Conservation (phyloP, 2,888 invertebrate species). For the Thumatha senex region DNA sequence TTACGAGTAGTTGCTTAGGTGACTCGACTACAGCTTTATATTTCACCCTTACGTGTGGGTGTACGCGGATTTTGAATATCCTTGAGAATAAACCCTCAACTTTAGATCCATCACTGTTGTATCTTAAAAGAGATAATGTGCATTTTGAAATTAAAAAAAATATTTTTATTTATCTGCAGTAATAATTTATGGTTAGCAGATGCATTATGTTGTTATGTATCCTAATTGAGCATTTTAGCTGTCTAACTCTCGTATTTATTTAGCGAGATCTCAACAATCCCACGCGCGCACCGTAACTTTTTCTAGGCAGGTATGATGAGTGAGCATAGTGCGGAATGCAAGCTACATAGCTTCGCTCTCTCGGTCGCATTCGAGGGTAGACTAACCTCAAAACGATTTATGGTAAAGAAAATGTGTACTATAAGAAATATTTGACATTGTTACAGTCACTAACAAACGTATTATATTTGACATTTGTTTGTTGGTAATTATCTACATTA, state of each 20-base stretch:
- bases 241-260: constrained; percentile 53
- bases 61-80: constrained; percentile 8
- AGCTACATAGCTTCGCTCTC: constrained; percentile 43
- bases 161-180: too few species aligned
- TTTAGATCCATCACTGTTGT: not conserved
- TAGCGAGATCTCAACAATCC: constrained; percentile 59
- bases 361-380: constrained; percentile 40
- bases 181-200: not conserved
- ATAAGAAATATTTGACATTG: constrained; percentile 21
- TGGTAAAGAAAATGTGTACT: constrained; percentile 25
- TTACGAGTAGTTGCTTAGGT: constrained; percentile 31
- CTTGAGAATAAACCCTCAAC: not conserved
- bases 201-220: constrained; percentile 33
- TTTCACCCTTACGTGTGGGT: constrained; percentile 25
- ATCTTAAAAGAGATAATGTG: too few species aligned
- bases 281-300: constrained; percentile 54
- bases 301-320: constrained; percentile 64
- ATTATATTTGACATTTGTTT: constrained; percentile 8
- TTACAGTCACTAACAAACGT: too few species aligned
- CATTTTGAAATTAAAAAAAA: too few species aligned
- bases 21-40: constrained; percentile 23
- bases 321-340: constrained; percentile 58
- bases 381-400: constrained; percentile 27
- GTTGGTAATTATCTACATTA: not conserved
- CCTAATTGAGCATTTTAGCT: constrained; percentile 38